Base-by-base conservation (phyloP, 1,140 invertebrate genomes). In the Trichogramma pretiosum region DNA sequence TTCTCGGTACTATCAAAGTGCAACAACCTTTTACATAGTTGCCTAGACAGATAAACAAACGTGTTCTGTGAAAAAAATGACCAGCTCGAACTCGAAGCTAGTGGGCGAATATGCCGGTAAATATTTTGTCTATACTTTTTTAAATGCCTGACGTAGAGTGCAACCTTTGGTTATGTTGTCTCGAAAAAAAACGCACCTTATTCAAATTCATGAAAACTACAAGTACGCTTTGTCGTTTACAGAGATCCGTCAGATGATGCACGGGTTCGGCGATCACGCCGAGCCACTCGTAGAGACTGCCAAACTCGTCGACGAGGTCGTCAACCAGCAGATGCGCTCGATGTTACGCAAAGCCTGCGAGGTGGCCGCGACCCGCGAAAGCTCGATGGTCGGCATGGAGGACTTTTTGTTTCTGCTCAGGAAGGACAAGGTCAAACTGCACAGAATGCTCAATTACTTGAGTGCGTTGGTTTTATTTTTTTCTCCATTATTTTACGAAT, bases 181-280 rank as follows among this genome's bases (percentile, higher is more conserved):
- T n/a, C n/a, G n/a, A n/a, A n/a, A n/a, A n/a, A n/a, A n/a, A n/a
- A n/a, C n/a, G n/a, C n/a, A n/a, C n/a, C n/a, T n/a, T n/a, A n/a
- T n/a, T n/a, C n/a, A n/a, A n/a, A n/a, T n/a, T n/a, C n/a, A n/a
- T n/a, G n/a, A n/a, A n/a, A n/a, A n/a, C n/a, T n/a, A n/a, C n/a
- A n/a, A n/a, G n/a, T n/a, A n/a, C n/a, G n/a, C n/a, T n/a, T n/a
- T n/a, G n/a, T n/a, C n/a, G n/a, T n/a, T 51, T 60, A n/a, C 18
- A 67, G 78, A 80, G 57, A 78, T 80, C 37, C 73, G 75, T 48
- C 67, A 70, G 50, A 80, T 80, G 78, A 78, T 80, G 80, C 74
- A 78, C 67, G 79, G 79, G 1, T 77, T 81, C 62, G 80, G 80
- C 3, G 80, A 82, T 52, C 74, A 74, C 44, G 60, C 69, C 5